Base-by-base conservation (phyloP, 2,113 vertebrate genomes). In the Malaclemys terrapin region DNA sequence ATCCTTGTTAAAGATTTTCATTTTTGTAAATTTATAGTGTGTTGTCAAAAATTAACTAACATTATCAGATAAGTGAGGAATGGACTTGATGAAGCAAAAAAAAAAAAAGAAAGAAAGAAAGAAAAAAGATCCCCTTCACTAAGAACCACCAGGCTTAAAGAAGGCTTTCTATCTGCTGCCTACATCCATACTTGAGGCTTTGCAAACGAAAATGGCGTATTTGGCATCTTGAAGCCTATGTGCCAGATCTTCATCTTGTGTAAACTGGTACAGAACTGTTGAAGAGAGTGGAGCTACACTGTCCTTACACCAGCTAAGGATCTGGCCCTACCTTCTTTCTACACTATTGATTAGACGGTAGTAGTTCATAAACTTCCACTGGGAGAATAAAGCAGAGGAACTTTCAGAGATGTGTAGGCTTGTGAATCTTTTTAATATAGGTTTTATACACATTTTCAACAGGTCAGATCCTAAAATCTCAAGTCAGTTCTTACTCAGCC, bases 1-100 rank as follows among this genome's bases (percentile, higher is more conserved):
- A 53, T 92, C 56, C 96, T 85, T 54, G 53, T 97, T 98, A 98
- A 97, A 97, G 97, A 95, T 97, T 97, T 97, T 96, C 95, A 82
- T 91, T 93, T 90, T 89, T 93, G 82, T 79, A 95, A 94, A 94
- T 91, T 81, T 85, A 78, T 87, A 78, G 93, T 2, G 1, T 1
- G 0, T 87, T 95, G 96, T 93, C 95, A 75, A 5, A 2, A 80
- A 95, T 96, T 88, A 2, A 3, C 90, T 86, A 88, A 94, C 62
- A 86, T 95, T 97, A 95, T 91, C 96, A 94, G 82, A 95, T 94
- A 91, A 91, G 53, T 0, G 0, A 94, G 87, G 85, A 96, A 96
- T 17, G 8, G 92, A 88, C 10, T 81, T 82, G 57, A 9, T 91
- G 91, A 96, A 93, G 91, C 90, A 83, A 94, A 92, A 81, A 76